A percentile compares a stretch with the other conserved stretches of the same genome.
Evolutionary conservation across 2,113 vertebrate species (phyloP).

Genomic region (Promerops cafer): DNA sequence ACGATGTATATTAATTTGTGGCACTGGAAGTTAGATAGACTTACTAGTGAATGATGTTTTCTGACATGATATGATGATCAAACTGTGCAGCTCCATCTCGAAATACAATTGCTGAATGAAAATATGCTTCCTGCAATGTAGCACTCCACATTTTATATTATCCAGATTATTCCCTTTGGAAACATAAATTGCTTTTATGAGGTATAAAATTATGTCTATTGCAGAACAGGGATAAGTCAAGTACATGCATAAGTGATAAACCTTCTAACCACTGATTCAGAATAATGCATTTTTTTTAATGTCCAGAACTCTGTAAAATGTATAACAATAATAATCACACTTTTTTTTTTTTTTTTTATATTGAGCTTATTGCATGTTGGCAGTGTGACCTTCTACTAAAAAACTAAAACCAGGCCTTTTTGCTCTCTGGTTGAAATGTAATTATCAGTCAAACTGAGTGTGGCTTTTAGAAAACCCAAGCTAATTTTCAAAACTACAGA

Average conservation of each 20-base stretch:
- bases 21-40: conserved; percentile 67
- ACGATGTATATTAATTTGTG: conserved; percentile 71
- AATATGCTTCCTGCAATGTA: conserved; percentile 77
- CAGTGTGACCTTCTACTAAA: conserved; percentile 36
- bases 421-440: background rate
- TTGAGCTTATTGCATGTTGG: conserved; percentile 19
- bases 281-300: conserved; percentile 55
- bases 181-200: conserved; percentile 86
- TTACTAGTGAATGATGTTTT: conserved; percentile 69
- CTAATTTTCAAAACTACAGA: conserved; percentile 35
- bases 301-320: conserved; percentile 62
- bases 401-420: background rate
- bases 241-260: conserved; percentile 80
- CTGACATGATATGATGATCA: conserved; percentile 73
- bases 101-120: conserved; percentile 79
- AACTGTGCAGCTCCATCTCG: conserved; percentile 70
- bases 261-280: conserved; percentile 77
- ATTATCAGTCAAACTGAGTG: conserved; percentile 33
- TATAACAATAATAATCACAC: conserved; percentile 53
- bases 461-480: conserved; percentile 12
- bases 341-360: conserved; percentile 1
- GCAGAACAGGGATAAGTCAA: conserved; percentile 82
- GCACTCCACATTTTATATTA: conserved; percentile 78
- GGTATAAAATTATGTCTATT: conserved; percentile 86
- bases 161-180: conserved; percentile 83